These are phyloP conservation scores for Holocentrus rufus DNA, from an alignment of 2,797 vertebrate species.

Conservation along the genomic window DNA sequence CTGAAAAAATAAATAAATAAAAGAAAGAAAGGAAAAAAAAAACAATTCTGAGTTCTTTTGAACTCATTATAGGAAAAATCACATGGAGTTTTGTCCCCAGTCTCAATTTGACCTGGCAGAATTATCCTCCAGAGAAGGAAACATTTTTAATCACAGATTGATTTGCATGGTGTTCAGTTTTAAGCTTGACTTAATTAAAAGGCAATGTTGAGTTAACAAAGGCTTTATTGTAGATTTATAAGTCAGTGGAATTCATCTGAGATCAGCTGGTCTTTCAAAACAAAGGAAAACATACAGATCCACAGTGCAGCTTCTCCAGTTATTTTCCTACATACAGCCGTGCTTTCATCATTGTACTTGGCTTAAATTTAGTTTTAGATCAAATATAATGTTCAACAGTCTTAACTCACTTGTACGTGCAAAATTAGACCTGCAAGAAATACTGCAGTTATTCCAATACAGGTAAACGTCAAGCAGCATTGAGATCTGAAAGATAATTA, in stretches of 20 bases:
- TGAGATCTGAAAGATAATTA: neutral
- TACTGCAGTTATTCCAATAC: neutral
- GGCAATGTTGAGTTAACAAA: slow-evolving; percentile 58
- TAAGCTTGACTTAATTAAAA: slow-evolving; percentile 49
- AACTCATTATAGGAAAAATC: slow-evolving; percentile 13
- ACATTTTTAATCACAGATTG: slow-evolving; percentile 29
- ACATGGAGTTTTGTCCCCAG: neutral
- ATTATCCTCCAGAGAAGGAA: slow-evolving; percentile 20
- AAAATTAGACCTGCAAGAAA: neutral
- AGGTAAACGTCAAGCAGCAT: neutral
- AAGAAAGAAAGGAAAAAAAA: too few relatives aligned
- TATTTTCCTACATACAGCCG: neutral
- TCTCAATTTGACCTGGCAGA: slow-evolving; percentile 12
- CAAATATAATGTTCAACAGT: neutral
- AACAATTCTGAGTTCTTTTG: slow-evolving; percentile 1
- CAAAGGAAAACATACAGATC: slow-evolving; percentile 13
- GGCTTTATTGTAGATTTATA: slow-evolving; percentile 62
- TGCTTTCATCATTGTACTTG: neutral
- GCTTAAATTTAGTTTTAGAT: neutral
- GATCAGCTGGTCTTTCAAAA: slow-evolving; percentile 59
- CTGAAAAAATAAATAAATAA: too few relatives aligned
- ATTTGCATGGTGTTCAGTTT: slow-evolving; percentile 34
- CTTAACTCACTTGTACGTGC: neutral
- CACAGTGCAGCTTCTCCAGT: neutral
- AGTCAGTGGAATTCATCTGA: slow-evolving; percentile 44